Evolutionary conservation across 2,888 invertebrate genomes (phyloP), one percentile per base, ranked within the genome.

Genomic region (Coecobrya sp.): DNA sequence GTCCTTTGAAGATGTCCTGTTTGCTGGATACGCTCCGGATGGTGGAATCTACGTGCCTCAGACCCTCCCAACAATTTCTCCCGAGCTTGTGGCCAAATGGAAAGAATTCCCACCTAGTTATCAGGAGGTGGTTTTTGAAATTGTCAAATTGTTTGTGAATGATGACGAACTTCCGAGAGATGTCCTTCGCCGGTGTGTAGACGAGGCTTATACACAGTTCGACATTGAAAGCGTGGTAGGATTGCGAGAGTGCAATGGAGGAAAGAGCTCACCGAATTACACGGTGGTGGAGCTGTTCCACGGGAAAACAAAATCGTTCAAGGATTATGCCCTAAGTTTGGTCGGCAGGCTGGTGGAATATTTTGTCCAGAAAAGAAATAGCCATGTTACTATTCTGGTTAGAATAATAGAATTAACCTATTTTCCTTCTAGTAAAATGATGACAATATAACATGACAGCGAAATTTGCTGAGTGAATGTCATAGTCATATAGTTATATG

Each of bases 301-400:
- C 94, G 96, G 96, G 7, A 95, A 95, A 62, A 96, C 96, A 0
- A 95, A 95, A 94, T 96, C 96, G 5, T 96, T 96, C 95, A 96
- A 96, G 94, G 96, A 96, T 92, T 95, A 96, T 45, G 95, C 96
- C 7, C 92, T 96, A 93, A 95, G 95, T 10, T 95, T 95, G 91
- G 95, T 96, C 2, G 96, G 96, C 10, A 95, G 95, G 92, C 95
- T 96, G 19, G 94, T 96, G 88, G 94, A 96, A 68, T 95, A 96
- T 93, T 96, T 96, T 94, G 95, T 96, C 36, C 93, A 94, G 30
- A 95, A 95, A 92, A 93, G 95, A 19, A 94, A 95, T 85, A 95
- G 95, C 13, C 95, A 95, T 82, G 94, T 95, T 4, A 96, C 95
- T 4, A 93, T 96, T 55, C 82, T 96, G 86, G 96, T 95, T 91